A percentile compares a stretch with the other conserved stretches of the same genome.
phyloP scores from a whole-genome alignment of 2,888 invertebrate genomes.

The Nomada goodeniana region DNA sequence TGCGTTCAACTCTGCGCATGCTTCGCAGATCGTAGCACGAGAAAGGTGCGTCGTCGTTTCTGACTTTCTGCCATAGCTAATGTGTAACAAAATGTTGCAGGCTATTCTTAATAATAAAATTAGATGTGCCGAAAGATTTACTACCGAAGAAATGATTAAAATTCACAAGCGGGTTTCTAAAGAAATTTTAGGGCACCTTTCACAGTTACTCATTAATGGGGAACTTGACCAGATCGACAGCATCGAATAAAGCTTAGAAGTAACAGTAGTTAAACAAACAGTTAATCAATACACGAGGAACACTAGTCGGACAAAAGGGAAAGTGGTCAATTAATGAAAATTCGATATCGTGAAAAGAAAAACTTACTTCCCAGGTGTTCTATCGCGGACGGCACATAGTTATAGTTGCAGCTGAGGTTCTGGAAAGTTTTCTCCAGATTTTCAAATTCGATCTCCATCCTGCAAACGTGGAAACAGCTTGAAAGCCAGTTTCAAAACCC shows the following conservation, averaged over 20 bases:
- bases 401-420: constrained; percentile 76
- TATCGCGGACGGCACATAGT: constrained; percentile 76
- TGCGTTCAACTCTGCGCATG: constrained; percentile 15
- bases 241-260: not conserved
- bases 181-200: too few species aligned
- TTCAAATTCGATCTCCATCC: constrained; percentile 27
- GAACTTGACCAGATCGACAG: not conserved
- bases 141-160: too few species aligned
- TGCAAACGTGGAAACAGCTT: not conserved
- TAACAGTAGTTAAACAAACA: not conserved
- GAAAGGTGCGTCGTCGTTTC: not conserved
- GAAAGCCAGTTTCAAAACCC: not conserved
- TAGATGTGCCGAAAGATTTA: not conserved
- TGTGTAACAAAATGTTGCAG: not conserved
- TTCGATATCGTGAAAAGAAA: not conserved
- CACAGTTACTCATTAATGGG: too few species aligned
- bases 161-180: too few species aligned
- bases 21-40: constrained; percentile 8
- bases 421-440: constrained; percentile 59
- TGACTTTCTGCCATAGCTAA: not conserved
- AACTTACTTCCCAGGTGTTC: constrained; percentile 81
- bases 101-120: not conserved
- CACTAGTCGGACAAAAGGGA: not conserved
- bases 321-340: not conserved
- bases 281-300: not conserved